phyloP scores from a whole-genome alignment of 2,888 invertebrate genomes.

The Antheraea yamamai region DNA sequence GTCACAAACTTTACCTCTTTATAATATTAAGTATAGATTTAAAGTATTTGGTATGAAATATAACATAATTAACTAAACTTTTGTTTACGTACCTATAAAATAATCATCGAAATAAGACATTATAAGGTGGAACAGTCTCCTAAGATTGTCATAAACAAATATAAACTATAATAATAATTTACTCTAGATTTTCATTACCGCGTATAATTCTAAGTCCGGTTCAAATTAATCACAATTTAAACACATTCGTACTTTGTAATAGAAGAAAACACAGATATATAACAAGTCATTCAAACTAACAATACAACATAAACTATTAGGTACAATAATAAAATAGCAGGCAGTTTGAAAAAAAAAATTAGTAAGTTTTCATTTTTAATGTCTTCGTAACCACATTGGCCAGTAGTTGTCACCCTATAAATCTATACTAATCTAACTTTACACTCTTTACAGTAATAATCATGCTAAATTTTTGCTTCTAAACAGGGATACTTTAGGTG shows the following conservation, averaged over 20 bases:
- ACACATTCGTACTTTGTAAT: neutral
- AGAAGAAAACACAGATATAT: neutral
- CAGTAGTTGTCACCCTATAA: neutral
- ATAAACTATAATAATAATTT: neutral
- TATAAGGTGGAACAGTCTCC: neutral
- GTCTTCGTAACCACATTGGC: neutral
- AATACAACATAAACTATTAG: neutral
- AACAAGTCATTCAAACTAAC: neutral
- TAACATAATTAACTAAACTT: neutral
- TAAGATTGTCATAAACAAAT: neutral
- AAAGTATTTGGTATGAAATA: neutral
- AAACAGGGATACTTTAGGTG: neutral
- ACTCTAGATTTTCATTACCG: neutral
- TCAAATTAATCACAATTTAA: conserved; percentile 6
- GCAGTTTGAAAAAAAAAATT: conserved; percentile 1
- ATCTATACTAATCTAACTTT: neutral
- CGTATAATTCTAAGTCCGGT: neutral
- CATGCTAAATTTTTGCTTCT: neutral
- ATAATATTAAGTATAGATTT: too few relatives aligned
- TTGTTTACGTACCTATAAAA: neutral
- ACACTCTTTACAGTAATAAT: neutral
- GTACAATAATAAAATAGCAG: neutral
- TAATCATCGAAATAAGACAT: conserved; percentile 22
- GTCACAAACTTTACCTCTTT: too few relatives aligned
- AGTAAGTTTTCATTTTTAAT: neutral